Conservation (phyloP, 2,113 vertebrate species). For the Beaufortia kweichowensis region DNA sequence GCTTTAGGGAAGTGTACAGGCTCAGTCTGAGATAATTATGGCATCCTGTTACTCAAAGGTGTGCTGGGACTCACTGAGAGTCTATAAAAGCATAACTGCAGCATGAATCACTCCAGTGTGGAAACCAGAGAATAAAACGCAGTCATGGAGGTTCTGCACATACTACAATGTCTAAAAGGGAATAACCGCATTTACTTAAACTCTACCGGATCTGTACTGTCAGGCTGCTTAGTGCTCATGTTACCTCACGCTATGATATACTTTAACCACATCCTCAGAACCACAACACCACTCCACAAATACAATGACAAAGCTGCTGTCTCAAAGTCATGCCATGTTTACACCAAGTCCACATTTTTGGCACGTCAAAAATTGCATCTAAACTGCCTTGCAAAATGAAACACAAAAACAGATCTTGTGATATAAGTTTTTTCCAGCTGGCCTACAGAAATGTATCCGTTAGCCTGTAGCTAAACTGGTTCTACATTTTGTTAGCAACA, state of each 20-base stretch:
- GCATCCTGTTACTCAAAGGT: constrained; percentile 24
- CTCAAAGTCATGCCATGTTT: not conserved
- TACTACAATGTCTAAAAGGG: constrained; percentile 2
- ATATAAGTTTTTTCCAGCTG: not conserved
- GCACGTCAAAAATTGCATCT: not conserved
- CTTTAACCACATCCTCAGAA: not conserved
- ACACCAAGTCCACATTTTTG: not conserved
- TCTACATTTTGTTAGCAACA: too few species aligned
- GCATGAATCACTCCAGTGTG: constrained; percentile 17
- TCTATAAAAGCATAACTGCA: constrained; percentile 4
- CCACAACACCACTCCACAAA: not conserved
- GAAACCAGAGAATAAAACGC: constrained; percentile 28
- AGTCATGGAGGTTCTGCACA: not conserved
- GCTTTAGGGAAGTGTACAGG: not conserved
- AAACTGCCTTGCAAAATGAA: not conserved
- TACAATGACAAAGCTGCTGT: not conserved
- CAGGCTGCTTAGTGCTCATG: not conserved
- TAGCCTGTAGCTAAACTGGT: too few species aligned
- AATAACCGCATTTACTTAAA: not conserved
- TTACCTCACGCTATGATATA: not conserved
- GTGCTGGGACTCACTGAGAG: not conserved
- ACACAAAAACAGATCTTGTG: not conserved
- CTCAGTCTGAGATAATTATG: constrained; percentile 26
- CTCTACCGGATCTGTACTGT: constrained; percentile 1
- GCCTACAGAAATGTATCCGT: too few species aligned